phyloP scores from a whole-genome alignment of 2,113 vertebrate genomes.

The Quiscalus mexicanus region DNA sequence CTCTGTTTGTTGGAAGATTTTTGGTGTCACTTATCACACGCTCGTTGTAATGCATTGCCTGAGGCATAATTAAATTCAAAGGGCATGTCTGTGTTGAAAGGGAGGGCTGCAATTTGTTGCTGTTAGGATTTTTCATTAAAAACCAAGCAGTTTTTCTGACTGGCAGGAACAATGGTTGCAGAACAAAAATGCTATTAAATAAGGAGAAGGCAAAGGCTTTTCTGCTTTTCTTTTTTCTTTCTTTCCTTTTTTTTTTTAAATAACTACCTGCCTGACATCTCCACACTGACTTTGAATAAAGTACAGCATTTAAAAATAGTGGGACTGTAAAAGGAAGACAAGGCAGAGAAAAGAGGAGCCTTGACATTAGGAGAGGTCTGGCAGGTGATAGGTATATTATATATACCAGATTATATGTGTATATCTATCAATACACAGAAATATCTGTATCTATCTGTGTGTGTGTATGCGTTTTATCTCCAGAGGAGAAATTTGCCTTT shows the following conservation, averaged over 20 bases:
- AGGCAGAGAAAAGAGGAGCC: background rate
- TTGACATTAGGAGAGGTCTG: background rate
- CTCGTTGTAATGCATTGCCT: conserved; percentile 18
- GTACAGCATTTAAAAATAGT: conserved; percentile 10
- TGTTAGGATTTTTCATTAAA: conserved; percentile 53
- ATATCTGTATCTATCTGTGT: background rate
- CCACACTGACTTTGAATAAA: conserved; percentile 1
- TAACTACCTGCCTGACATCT: conserved; percentile 32
- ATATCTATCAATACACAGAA: background rate
- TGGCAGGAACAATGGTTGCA: conserved; percentile 15
- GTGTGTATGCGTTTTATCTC: background rate
- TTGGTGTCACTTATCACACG: conserved; percentile 23
- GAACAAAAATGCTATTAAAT: conserved; percentile 26
- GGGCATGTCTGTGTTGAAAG: conserved; percentile 30
- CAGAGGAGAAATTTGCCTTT: background rate
- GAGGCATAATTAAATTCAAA: conserved; percentile 61
- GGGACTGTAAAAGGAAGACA: background rate
- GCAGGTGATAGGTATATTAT: background rate
- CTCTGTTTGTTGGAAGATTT: conserved; percentile 1
- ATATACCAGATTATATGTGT: background rate
- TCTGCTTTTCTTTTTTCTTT: background rate
- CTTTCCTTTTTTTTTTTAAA: background rate
- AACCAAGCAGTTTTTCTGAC: conserved; percentile 3
- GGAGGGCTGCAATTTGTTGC: conserved; percentile 44
- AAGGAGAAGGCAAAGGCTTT: background rate